Evolutionary conservation across 2,888 invertebrate genomes (phyloP).

Genomic region (Creontiades dilutus): DNA sequence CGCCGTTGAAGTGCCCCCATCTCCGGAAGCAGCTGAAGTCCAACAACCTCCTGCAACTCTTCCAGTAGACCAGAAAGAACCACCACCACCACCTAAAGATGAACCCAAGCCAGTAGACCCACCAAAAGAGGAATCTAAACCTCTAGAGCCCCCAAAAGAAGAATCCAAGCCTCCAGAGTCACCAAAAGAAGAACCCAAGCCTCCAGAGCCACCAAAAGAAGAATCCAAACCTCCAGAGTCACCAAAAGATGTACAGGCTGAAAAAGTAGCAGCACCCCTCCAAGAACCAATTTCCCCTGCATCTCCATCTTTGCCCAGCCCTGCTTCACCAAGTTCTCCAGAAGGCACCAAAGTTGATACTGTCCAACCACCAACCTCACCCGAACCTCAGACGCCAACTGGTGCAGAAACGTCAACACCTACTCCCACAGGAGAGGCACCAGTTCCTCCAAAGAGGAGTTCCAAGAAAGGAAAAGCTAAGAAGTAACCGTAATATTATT

Average conservation of each 20-base stretch:
- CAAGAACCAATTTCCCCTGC: constrained; percentile 41
- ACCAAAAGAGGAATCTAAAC: constrained; percentile 68
- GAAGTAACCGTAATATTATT: constrained; percentile 33
- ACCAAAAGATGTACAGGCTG: constrained; percentile 43
- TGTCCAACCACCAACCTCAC: constrained; percentile 73
- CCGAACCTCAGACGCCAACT: constrained; percentile 48
- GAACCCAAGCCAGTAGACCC: constrained; percentile 47
- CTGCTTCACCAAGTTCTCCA: constrained; percentile 68
- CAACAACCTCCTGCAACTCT: constrained; percentile 75
- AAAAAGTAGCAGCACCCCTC: constrained; percentile 58
- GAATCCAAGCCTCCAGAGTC: constrained; percentile 19
- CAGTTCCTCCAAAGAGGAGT: constrained; percentile 75
- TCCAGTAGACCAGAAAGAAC: not conserved
- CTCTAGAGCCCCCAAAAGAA: constrained; percentile 33
- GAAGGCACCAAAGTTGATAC: constrained; percentile 68
- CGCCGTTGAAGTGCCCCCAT: no score
- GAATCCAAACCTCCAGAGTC: constrained; percentile 64
- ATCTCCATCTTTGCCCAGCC: constrained; percentile 59
- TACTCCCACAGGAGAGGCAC: constrained; percentile 73
- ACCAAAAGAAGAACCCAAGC: constrained; percentile 54
- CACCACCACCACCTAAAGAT: constrained; percentile 43
- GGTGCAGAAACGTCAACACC: constrained; percentile 46
- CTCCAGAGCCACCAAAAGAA: constrained; percentile 70
- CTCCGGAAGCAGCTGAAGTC: constrained; percentile 71
- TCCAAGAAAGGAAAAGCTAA: constrained; percentile 68